Conservation (phyloP, 1,140 invertebrate genomes). For the Luehdorfia chinensis region DNA sequence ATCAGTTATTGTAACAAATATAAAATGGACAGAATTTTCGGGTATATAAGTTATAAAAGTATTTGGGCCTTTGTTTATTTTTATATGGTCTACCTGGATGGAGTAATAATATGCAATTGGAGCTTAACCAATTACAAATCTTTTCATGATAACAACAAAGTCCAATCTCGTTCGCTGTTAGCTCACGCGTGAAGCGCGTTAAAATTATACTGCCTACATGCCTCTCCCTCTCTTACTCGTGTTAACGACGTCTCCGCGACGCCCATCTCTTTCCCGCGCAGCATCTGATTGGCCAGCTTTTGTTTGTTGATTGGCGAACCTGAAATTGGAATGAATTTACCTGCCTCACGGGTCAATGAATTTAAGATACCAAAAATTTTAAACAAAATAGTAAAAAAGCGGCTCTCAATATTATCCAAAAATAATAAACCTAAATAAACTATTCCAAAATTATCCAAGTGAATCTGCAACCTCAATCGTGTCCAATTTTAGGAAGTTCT, state of each 20-base stretch:
- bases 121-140: too few relatives aligned
- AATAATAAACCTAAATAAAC: too few relatives aligned
- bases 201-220: constrained; percentile 53
- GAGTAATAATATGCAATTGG: too few relatives aligned
- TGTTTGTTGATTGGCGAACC: constrained; percentile 87
- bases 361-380: neutral
- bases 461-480: too few relatives aligned
- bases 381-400: neutral
- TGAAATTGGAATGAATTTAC: constrained; percentile 54
- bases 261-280: constrained; percentile 80
- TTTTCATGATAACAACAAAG: constrained; percentile 13
- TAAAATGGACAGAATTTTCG: too few relatives aligned
- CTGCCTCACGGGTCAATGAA: constrained; percentile 32
- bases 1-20: too few relatives aligned
- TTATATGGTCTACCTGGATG: too few relatives aligned
- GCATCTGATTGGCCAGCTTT: constrained; percentile 84
- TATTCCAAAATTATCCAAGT: too few relatives aligned
- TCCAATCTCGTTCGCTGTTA: constrained; percentile 35
- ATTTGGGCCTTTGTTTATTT: too few relatives aligned
- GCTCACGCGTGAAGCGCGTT: constrained; percentile 41
- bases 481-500: too few relatives aligned
- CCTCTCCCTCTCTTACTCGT: constrained; percentile 77
- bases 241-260: constrained; percentile 87
- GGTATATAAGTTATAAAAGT: too few relatives aligned
- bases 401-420: neutral